Percentiles rank a stretch among this genome's conserved stretches.
phyloP scores from a whole-genome alignment of 2,797 vertebrate genomes.

The Xiphorhynchus erythropygius region DNA sequence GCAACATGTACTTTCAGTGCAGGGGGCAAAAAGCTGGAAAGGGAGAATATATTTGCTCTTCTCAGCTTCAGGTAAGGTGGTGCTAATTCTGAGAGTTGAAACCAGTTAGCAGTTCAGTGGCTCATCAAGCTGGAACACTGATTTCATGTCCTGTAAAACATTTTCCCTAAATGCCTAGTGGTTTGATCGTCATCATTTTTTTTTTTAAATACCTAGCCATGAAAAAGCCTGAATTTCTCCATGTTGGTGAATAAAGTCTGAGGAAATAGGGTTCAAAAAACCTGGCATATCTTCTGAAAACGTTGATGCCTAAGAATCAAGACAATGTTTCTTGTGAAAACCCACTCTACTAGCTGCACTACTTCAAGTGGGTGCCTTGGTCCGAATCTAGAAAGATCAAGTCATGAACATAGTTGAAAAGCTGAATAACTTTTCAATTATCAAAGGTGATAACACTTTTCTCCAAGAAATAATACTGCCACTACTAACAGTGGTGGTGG shows the following conservation, averaged over 20 bases:
- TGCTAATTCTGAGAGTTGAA: neutral
- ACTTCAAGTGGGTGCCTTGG: neutral
- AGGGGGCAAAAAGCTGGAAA: rapidly evolving
- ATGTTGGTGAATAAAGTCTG: neutral
- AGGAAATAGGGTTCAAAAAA: neutral
- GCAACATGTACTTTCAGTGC: neutral
- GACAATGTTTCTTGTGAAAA: neutral
- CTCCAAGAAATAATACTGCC: neutral
- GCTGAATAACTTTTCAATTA: neutral
- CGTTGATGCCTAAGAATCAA: neutral
- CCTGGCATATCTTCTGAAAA: neutral
- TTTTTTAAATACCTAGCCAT: neutral
- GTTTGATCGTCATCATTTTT: neutral
- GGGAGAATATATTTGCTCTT: neutral
- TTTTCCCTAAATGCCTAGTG: neutral
- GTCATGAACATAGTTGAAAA: neutral
- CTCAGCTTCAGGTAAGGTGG: neutral
- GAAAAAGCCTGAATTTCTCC: neutral
- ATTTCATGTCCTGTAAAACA: neutral
- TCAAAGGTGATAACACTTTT: neutral
- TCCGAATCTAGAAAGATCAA: neutral
- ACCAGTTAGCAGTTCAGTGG: neutral
- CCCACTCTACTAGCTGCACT: neutral
- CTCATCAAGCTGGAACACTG: neutral
- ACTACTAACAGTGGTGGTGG: neutral